Evolutionary conservation across 2,113 vertebrate genomes (phyloP), one percentile per base, ranked within the genome.

Genomic region (Python bivittatus): DNA sequence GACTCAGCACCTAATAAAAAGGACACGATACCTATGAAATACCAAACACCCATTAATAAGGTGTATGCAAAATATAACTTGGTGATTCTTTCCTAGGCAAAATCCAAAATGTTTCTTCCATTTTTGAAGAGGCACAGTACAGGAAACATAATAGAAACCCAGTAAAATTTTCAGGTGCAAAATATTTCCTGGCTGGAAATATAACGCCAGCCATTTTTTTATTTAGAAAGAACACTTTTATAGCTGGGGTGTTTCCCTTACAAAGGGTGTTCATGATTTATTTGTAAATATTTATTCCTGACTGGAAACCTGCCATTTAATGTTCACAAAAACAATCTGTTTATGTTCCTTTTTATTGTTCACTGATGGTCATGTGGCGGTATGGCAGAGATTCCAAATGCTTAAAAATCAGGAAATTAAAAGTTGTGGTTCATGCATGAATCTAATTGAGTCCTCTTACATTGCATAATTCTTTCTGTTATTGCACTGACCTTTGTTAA

Each of bases 251-350:
- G 53, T 61, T 95, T 94, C 29, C 84, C 84, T 92, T 72, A n/a
- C 7, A 92, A 89, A 20, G 9, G 0, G 0, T 92, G 72, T 93
- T 94, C 91, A 89, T 87, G 92, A 61, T 91, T 22, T 91, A 20
- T 88, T 91, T 86, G 88, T 90, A 95, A 95, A 90, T 92, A 93
- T 91, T 94, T 96, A 84, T 93, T 93, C 29, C 53, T 91, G 57
- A 27, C 23, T 90, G 93, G 91, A 84, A 92, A 86, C 9, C 44
- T 94, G 89, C 84, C 33, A 92, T 92, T 94, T 95, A 88, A 72
- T 4, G n/a, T 92, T 22, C 22, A 29, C 84, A 83, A 25, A 92
- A 92, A 93, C 54, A 92, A 44, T 6, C 1, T 0, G 10, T 89
- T 86, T 84, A 86, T 93, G 83, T 52, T 54, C 33, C 15, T 57